These are phyloP conservation scores for Artemia sp. DNA, from an alignment of 2,888 invertebrate genomes.

Conservation along the genomic window DNA sequence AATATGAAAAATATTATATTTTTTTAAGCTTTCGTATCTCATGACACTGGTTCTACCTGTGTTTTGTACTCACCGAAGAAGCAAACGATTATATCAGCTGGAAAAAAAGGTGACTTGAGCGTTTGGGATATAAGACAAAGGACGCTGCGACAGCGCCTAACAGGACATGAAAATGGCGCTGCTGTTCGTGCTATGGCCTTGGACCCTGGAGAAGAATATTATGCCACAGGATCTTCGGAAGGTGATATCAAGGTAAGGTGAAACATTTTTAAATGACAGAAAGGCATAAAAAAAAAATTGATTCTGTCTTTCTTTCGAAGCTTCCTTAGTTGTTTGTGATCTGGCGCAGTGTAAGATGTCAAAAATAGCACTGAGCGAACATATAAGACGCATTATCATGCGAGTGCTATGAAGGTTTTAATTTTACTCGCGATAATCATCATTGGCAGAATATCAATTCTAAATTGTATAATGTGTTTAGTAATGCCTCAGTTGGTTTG, in stretches of 20 bases:
- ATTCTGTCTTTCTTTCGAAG: neutral
- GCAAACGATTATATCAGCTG: conserved; percentile 85
- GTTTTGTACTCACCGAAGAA: conserved; percentile 78
- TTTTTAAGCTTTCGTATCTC: conserved; percentile 66
- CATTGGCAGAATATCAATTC: no score
- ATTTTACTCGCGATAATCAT: no score
- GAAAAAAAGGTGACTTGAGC: conserved; percentile 89
- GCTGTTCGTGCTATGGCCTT: conserved; percentile 86
- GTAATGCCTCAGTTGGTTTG: no score
- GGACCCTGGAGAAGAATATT: conserved; percentile 86
- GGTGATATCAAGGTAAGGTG: conserved; percentile 68
- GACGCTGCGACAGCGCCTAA: conserved; percentile 53
- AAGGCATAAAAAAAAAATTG: no score
- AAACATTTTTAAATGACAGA: no score
- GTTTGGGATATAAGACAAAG: conserved; percentile 88
- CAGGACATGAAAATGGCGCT: conserved; percentile 62
- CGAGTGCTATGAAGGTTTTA: neutral
- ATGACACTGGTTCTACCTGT: conserved; percentile 81
- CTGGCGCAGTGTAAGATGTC: neutral
- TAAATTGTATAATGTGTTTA: no score
- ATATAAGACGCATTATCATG: neutral
- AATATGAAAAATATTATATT: conserved; percentile 23
- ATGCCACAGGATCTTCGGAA: conserved; percentile 84
- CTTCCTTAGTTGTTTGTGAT: neutral
- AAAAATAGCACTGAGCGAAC: neutral